Evolutionary conservation across 2,797 vertebrate genomes (phyloP), one percentile per base, ranked within the genome.

Genomic region (Gymnopithys bicolor): DNA sequence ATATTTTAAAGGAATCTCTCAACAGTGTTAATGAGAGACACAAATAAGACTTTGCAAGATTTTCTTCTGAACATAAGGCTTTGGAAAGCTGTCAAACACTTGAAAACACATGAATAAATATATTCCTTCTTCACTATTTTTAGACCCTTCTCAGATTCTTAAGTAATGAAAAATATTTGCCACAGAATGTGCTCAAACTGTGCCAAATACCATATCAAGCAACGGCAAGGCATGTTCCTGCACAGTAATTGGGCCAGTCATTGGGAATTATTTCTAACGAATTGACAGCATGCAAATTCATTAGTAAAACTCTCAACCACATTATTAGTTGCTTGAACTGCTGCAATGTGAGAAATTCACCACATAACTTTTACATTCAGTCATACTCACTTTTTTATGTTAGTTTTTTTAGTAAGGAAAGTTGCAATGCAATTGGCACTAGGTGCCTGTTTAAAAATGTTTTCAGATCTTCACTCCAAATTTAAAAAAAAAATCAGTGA

Each of bases 81-180:
- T 94, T 81, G 32, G 71, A 94, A 94, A 86, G n/a, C 85, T 81
- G 62, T 94, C 84, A 96, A 91, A 84, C 43, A 22, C 53, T 89
- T 68, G 49, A 88, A 93, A 90, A 80, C 2, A 2, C 28, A 67
- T 13, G 32, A 88, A 95, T 60, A 94, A 87, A 93, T 84, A 90
- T 35, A 81, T 7, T 87, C 9, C 27, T 87, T 39, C 32, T 66
- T 53, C 35, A 51, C 78, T 88, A 94, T 94, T 91, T 89, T 78
- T 85, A 83, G 87, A 3, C 19, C 39, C 13, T 74, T 76, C 63
- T 88, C 41, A 49, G 46, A 81, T 86, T 71, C 51, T 87, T 83
- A 80, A 80, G 41, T 46, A 85, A 87, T 68, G 49, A 84, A 89
- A 92, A 56, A 58, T 68, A 73, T 30, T 21, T 52, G 41, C 13